Evolutionary conservation across 2,113 vertebrate genomes (phyloP).

Genomic region (Prochilodus magdalenae): DNA sequence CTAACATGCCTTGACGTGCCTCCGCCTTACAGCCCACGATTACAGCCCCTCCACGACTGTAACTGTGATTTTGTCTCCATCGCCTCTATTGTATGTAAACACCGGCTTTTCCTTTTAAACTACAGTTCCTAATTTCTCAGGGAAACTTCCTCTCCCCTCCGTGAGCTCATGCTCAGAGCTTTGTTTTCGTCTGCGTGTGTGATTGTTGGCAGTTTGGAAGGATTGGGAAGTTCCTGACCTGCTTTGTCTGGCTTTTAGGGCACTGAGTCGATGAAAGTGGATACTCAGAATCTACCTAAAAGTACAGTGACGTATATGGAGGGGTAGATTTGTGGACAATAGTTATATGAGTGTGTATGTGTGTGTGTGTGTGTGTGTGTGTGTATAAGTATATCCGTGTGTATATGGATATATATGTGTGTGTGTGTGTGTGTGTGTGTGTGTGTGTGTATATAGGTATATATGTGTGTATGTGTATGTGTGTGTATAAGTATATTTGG

Average conservation of each 20-base stretch:
- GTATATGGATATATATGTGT: too few species aligned
- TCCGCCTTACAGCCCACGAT: constrained; percentile 22
- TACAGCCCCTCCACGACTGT: neutral
- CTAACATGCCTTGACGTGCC: constrained; percentile 65
- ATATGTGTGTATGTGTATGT: too few species aligned
- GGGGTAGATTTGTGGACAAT: too few species aligned
- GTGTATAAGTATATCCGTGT: too few species aligned
- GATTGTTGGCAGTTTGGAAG: neutral
- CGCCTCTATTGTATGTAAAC: constrained; percentile 19
- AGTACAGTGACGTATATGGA: too few species aligned
- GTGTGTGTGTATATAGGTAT: too few species aligned
- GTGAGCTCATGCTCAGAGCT: neutral
- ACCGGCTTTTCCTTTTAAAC: neutral
- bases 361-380: too few species aligned
- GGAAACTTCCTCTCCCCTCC: neutral
- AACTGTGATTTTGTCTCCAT: constrained; percentile 9
- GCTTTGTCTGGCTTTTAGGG: neutral
- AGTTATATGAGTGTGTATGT: too few species aligned
- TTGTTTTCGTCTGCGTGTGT: constrained; percentile 5
- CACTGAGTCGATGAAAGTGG: too few species aligned
- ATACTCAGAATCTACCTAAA: too few species aligned
- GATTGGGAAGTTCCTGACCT: neutral
- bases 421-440: too few species aligned
- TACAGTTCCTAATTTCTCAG: neutral
- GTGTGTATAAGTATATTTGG: too few species aligned